Conservation (phyloP, 2,888 invertebrate genomes). For the Orthonevra nobilis region DNA sequence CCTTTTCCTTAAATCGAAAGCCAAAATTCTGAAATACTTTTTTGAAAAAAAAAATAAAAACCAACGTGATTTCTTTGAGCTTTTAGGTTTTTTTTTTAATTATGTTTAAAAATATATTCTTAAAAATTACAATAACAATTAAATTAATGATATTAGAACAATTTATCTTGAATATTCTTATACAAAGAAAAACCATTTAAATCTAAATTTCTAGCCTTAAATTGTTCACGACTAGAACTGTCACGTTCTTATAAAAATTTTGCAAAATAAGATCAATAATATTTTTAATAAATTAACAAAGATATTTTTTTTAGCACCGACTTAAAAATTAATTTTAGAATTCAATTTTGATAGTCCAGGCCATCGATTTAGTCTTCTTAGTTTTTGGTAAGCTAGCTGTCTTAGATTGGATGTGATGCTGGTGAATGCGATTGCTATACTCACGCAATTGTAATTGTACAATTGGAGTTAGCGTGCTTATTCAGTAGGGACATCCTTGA, state of each 20-base stretch:
- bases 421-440: slow-evolving; percentile 32
- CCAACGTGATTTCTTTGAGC: no score
- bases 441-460: slow-evolving; percentile 77
- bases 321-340: slow-evolving; percentile 7
- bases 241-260: slow-evolving; percentile 37
- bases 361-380: slow-evolving; percentile 4
- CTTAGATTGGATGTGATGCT: not conserved
- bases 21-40: no score
- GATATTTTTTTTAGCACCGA: slow-evolving; percentile 28
- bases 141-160: not conserved
- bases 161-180: no score
- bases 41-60: not conserved
- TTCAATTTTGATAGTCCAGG: no score
- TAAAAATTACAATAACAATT: slow-evolving; percentile 8
- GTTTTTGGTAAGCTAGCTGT: slow-evolving; percentile 64
- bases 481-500: slow-evolving; percentile 79
- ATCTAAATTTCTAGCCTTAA: not conserved
- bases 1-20: no score
- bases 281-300: slow-evolving; percentile 30
- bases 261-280: slow-evolving; percentile 12
- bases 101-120: not conserved
- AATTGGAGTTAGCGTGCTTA: slow-evolving; percentile 78
- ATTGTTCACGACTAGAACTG: slow-evolving; percentile 58
- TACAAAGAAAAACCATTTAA: not conserved
- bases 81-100: no score